phyloP scores from a whole-genome alignment of 1,140 invertebrate species.

The Matsumurasca onukii region DNA sequence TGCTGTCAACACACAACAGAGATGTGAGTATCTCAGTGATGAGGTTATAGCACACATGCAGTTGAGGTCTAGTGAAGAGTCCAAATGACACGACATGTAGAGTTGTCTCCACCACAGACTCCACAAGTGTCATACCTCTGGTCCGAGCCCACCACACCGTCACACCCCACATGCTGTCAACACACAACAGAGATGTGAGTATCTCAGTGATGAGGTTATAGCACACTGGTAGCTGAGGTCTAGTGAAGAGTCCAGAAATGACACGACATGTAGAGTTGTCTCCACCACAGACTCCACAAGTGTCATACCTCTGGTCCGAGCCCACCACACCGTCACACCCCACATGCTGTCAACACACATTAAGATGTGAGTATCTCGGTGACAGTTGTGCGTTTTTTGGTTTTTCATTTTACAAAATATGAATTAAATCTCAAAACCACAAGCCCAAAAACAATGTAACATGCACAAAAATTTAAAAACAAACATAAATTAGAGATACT shows the following conservation, averaged over 20 bases:
- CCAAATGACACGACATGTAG: slow-evolving; percentile 75
- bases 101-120: slow-evolving; percentile 67
- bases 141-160: too few relatives aligned
- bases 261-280: slow-evolving; percentile 70
- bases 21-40: slow-evolving; percentile 79
- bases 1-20: slow-evolving; percentile 48
- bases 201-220: slow-evolving; percentile 86
- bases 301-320: slow-evolving; percentile 58
- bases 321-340: slow-evolving; percentile 71
- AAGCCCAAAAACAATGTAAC: too few relatives aligned
- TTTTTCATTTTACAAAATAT: too few relatives aligned
- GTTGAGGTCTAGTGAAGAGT: slow-evolving; percentile 75
- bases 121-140: slow-evolving; percentile 65
- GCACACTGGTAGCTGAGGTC: slow-evolving; percentile 71
- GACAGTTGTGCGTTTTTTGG: too few relatives aligned
- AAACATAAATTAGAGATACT: too few relatives aligned
- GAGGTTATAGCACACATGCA: slow-evolving; percentile 80
- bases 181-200: too few relatives aligned
- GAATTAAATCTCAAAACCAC: too few relatives aligned
- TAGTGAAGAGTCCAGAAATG: slow-evolving; percentile 83
- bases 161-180: too few relatives aligned
- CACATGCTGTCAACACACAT: too few relatives aligned
- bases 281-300: slow-evolving; percentile 69
- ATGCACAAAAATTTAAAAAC: too few relatives aligned
- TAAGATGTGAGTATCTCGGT: too few relatives aligned